phyloP scores from a whole-genome alignment of 2,888 invertebrate genomes.

The Tupiocoris notatus region DNA sequence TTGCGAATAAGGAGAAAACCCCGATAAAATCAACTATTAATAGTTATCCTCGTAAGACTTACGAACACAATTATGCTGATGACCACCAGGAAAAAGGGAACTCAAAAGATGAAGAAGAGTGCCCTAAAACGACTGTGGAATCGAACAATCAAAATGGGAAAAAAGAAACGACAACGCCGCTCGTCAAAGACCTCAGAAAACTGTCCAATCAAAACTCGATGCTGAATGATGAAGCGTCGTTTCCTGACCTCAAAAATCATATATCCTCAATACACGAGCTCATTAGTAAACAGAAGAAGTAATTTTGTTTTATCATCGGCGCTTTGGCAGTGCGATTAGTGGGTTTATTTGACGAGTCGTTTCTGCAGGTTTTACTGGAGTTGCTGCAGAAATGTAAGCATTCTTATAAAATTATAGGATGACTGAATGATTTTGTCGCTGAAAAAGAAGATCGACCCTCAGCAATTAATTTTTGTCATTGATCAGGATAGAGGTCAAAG shows the following conservation, averaged over 20 bases:
- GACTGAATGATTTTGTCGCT: too few species aligned
- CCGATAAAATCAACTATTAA: background rate
- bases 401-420: too few species aligned
- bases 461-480: too few species aligned
- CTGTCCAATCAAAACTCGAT: conserved; percentile 25
- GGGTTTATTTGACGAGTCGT: too few species aligned
- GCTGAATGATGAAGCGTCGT: background rate
- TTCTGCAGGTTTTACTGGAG: too few species aligned
- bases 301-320: too few species aligned
- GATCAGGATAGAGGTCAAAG: too few species aligned
- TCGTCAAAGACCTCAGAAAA: conserved; percentile 21
- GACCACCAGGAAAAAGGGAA: background rate
- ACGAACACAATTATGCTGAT: background rate
- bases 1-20: background rate
- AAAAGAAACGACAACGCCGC: background rate
- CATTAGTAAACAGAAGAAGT: conserved; percentile 35
- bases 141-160: too few species aligned
- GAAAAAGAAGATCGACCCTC: too few species aligned
- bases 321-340: too few species aligned
- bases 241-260: background rate
- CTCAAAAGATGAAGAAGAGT: conserved; percentile 24
- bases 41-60: background rate
- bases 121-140: conserved; percentile 25
- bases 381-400: too few species aligned
- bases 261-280: conserved; percentile 18